A percentile compares a stretch with the other conserved stretches of the same genome.
These are phyloP conservation scores for Halisarca cf. caerulea DNA, from an alignment of 37 sponge, comb jelly and placozoan genomes.

Conservation along the genomic window DNA sequence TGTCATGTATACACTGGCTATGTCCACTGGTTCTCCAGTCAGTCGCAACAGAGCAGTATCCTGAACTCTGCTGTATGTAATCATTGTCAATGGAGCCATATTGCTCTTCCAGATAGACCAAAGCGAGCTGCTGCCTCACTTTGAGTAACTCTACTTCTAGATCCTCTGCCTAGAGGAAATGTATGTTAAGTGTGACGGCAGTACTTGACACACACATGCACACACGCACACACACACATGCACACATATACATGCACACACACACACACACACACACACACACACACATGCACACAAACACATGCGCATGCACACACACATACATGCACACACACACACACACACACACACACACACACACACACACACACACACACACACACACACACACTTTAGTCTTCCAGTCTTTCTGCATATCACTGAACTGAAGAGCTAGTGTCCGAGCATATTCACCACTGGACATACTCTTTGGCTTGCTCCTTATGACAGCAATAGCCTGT, in stretches of 20 bases:
- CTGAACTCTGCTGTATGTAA: too few species aligned
- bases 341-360: slow-evolving; percentile 43
- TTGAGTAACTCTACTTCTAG: not conserved
- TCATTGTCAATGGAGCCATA: not conserved
- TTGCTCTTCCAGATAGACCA: not conserved
- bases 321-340: slow-evolving; percentile 36
- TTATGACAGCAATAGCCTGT: slow-evolving; percentile 69
- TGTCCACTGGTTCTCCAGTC: too few species aligned
- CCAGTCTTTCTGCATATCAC: slow-evolving; percentile 54
- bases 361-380: slow-evolving; percentile 55
- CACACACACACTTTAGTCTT: slow-evolving; percentile 41
- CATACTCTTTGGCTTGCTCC: slow-evolving; percentile 51
- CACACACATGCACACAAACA: slow-evolving; percentile 36
- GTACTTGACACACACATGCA: not conserved
- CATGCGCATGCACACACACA: slow-evolving; percentile 27
- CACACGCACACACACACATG: slow-evolving; percentile 32
- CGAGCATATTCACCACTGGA: slow-evolving; percentile 41
- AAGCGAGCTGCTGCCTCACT: not conserved
- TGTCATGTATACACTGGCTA: too few species aligned
- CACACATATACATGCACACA: slow-evolving; percentile 40
- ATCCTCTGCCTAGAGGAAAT: not conserved
- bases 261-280: slow-evolving; percentile 43
- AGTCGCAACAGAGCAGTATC: too few species aligned
- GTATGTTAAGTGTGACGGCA: not conserved
- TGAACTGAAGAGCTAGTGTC: slow-evolving; percentile 49